These are phyloP conservation scores for Distichodus sexfasciatus DNA, from an alignment of 2,797 vertebrate genomes.

Conservation along the genomic window DNA sequence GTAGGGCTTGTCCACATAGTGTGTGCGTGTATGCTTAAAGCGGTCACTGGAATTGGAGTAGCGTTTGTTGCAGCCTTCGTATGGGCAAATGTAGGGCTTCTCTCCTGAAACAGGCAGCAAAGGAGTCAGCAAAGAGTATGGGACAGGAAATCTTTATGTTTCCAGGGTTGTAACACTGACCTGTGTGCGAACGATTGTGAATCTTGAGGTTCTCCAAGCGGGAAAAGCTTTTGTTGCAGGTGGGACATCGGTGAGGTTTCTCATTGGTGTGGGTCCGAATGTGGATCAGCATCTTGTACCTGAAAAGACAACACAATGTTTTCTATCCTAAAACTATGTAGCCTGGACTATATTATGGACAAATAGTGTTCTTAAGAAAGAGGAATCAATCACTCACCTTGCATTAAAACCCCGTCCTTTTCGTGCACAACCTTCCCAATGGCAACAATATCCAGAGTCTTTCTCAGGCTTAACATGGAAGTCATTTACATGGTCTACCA, in stretches of 20 bases:
- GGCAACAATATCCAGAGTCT: conserved; percentile 95
- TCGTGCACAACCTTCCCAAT: conserved; percentile 96
- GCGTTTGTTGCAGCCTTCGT: conserved; percentile 88
- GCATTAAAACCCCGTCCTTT: conserved; percentile 95
- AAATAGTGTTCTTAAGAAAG: neutral
- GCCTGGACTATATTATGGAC: no score
- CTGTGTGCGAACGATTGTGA: conserved; percentile 93
- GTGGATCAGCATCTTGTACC: conserved; percentile 99
- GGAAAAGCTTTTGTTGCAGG: conserved; percentile 98
- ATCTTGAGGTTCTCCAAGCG: conserved; percentile 97
- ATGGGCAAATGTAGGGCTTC: conserved; percentile 87
- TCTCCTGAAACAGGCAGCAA: conserved; percentile 78
- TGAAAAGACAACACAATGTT: conserved; percentile 56
- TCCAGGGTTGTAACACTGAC: conserved; percentile 59
- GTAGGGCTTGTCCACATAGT: conserved; percentile 99
- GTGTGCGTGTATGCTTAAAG: conserved; percentile 98
- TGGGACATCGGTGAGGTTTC: conserved; percentile 94
- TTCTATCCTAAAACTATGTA: neutral
- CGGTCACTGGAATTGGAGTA: conserved; percentile 99
- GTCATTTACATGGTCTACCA: conserved; percentile 96
- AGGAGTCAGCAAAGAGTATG: neutral
- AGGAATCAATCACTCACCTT: conserved; percentile 69
- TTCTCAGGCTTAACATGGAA: conserved; percentile 96
- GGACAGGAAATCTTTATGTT: neutral
- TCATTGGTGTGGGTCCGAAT: conserved; percentile 97